Base-by-base conservation (phyloP, 2,797 vertebrate genomes). In the Pipistrellus kuhlii region DNA sequence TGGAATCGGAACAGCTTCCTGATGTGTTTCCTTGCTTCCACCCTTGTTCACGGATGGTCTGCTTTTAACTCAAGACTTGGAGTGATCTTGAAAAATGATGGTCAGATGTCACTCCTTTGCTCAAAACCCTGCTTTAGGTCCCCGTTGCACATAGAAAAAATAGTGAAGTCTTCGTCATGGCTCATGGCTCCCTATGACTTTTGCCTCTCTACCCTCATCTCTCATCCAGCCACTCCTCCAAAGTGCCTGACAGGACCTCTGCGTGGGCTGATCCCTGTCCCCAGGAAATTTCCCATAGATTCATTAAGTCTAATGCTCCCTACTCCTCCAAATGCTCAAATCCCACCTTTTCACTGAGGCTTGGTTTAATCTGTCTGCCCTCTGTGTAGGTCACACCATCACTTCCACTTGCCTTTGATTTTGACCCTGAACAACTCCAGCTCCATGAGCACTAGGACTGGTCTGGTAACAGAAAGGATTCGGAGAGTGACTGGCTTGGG, bases 281-380 rank as follows among this genome's bases (percentile, higher is more conserved):
- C 46, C 1, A 1, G 68, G 30, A 87, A 15, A 76, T 4, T 95
- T 85, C 25, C 55, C 20, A 1, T 27, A 51, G 62, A 17, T 48
- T 48, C 11, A 87, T 83, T 5, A 66, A 96, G 76, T 72, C 27
- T 64, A 62, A 41, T 51, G 55, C 41, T 35, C 6, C 51, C 25
- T 41, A 5, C 6, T 76, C 25, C n/a, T 84, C 23, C 23, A 88
- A 27, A n/a, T 44, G 51, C 14, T 80, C 35, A 64, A 84, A 71
- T 44, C 20, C 76, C 46, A 72, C 76, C 38, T 96, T 85, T 62
- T 86, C 30, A n/a, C 1, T 59, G 85, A 83, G 18, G 84, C 7
- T 75, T 68, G 21, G 8, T 72, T 95, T 72, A 66, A 38, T 9
- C 57, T 27, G 10, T 85, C 57, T 48, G 62, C n/a, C 27, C n/a